These are phyloP conservation scores for Tinea pellionella DNA, from an alignment of 2,888 invertebrate species.

Conservation along the genomic window DNA sequence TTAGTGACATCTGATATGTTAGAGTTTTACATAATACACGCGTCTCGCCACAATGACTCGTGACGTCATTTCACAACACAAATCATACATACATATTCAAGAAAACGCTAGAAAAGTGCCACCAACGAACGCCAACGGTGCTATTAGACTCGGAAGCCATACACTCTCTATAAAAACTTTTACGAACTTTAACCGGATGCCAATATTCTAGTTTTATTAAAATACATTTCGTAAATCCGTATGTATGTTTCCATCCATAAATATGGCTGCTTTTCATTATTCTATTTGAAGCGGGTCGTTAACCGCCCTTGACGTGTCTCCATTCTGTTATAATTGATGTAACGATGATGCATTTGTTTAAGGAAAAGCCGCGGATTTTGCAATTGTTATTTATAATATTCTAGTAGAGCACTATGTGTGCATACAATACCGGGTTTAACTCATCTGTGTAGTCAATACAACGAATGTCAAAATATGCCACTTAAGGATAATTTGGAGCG, in stretches of 20 bases:
- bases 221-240: not conserved
- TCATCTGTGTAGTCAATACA: constrained; percentile 37
- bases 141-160: not conserved
- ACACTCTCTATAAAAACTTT: not conserved
- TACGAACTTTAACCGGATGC: not conserved
- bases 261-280: not conserved
- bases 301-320: constrained; percentile 4
- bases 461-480: constrained; percentile 53
- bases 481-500: constrained; percentile 54
- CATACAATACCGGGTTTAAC: constrained; percentile 30
- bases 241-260: not conserved
- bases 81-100: not conserved
- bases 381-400: not conserved
- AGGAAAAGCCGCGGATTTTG: not conserved
- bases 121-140: not conserved
- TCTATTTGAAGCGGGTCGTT: constrained; percentile 1
- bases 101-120: not conserved
- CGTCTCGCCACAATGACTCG: constrained; percentile 26
- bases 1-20: constrained; percentile 39
- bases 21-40: constrained; percentile 42
- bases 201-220: not conserved
- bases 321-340: not conserved
- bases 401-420: constrained; percentile 18
- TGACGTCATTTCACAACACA: constrained; percentile 5
- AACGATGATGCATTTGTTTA: constrained; percentile 5